phyloP scores from a whole-genome alignment of 53 echinoderm and acorn worm species.

The Mesocentrotus franciscanus region DNA sequence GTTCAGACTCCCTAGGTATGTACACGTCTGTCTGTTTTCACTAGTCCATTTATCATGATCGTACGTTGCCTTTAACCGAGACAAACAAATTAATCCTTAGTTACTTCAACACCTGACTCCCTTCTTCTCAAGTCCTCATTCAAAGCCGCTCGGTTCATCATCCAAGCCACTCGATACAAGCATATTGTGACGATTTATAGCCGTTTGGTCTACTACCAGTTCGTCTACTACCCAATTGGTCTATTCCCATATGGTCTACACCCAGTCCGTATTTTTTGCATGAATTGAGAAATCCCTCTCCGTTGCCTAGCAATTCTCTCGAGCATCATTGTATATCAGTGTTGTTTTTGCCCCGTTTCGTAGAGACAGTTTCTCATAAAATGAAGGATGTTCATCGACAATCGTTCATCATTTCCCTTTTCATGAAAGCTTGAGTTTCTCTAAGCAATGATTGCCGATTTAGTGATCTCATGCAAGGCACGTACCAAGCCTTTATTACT shows the following conservation, averaged over 20 bases:
- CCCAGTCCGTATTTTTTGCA: neutral
- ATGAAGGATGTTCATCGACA: neutral
- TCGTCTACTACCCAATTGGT: too few species aligned
- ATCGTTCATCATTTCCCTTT: slow-evolving; percentile 20
- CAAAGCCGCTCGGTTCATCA: neutral
- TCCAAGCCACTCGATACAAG: neutral
- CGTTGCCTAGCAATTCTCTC: neutral
- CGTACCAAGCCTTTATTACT: slow-evolving; percentile 19
- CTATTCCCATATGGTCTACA: neutral
- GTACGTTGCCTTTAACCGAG: neutral
- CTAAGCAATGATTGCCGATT: slow-evolving; percentile 12
- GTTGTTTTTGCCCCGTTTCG: neutral
- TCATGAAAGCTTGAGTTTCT: neutral
- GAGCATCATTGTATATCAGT: neutral
- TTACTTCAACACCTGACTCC: slow-evolving; percentile 8
- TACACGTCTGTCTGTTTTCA: neutral
- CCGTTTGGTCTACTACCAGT: too few species aligned
- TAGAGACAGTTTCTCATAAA: neutral
- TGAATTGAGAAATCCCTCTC: neutral
- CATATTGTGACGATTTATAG: neutral
- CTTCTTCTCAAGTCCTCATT: neutral
- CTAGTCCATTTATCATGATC: neutral
- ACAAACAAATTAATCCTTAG: slow-evolving; percentile 20
- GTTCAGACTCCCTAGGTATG: neutral
- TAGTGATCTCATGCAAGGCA: slow-evolving; percentile 17